Base-by-base conservation (phyloP, 2,888 invertebrate species). In the Gasteruption jaculator region DNA sequence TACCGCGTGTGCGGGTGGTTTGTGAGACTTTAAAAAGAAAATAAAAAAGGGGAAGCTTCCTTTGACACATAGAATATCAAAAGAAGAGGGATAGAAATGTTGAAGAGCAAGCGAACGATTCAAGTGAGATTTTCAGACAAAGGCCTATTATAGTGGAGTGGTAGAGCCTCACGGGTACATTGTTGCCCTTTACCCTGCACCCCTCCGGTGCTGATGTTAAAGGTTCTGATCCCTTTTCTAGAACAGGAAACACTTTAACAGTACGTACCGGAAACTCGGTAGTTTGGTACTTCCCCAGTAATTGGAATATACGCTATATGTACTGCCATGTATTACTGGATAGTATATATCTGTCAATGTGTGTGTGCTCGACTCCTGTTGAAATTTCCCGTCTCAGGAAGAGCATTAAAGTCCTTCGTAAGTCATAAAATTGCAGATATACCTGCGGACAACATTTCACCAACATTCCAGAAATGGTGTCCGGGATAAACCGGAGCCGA, bases 141-240 rank as follows among this genome's bases (percentile, higher is more conserved):
- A 57, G 57, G 55, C 56, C 43, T 41, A 30, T 42, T n/a, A n/a
- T n/a, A 44, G 52, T 60, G 51, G 58, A 62, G 62, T 59, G 59
- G 54, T 54, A 57, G 58, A n/a, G n/a, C n/a, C 61, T 59, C 53
- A 54, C 50, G 58, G 63, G n/a, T n/a, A n/a, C 60, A 64, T 65
- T 65, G 65, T 63, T 64, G 62, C 61, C 59, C 60, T 61, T 59
- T 57, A 58, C 59, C 60, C 59, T 60, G 49, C 50, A 36, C 38
- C 15, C 27, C 38, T 25, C 27, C n/a, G 20, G 12, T 29, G 29
- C 35, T 26, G 29, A 39, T 43, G 43, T 43, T 19, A 45, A 45
- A 48, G 30, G 33, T 43, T 43, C 45, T 46, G 45, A 46, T 41
- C 45, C 48, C 50, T 46, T 46, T 43, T 35, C 43, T n/a, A 26